Conservation (phyloP, 1,140 invertebrate species). For the Planococcus citri region DNA sequence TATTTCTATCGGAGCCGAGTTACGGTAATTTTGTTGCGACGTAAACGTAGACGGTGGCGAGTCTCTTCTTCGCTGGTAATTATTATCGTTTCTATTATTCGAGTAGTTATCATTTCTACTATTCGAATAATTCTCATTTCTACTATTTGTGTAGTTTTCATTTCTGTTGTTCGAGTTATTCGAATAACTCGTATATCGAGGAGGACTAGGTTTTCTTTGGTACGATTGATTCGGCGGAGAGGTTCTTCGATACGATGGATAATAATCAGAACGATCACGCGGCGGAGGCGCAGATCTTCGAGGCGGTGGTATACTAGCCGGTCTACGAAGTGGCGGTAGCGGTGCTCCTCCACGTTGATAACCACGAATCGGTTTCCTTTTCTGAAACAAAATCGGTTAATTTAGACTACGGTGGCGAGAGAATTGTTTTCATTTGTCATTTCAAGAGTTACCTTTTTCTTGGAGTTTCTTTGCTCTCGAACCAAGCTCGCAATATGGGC, state of each 20-base stretch:
- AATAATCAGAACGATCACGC: too few relatives aligned
- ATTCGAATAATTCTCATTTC: too few relatives aligned
- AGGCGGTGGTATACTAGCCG: background rate
- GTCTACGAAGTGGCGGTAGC: background rate
- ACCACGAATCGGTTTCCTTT: background rate
- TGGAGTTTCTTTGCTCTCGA: background rate
- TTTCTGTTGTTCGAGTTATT: too few relatives aligned
- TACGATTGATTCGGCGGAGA: too few relatives aligned
- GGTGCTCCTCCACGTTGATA: background rate
- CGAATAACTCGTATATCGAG: too few relatives aligned
- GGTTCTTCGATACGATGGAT: too few relatives aligned
- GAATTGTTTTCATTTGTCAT: too few relatives aligned
- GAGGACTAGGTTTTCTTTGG: too few relatives aligned
- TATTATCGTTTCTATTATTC: too few relatives aligned
- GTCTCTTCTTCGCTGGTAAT: background rate
- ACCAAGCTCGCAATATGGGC: background rate
- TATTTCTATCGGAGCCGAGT: background rate
- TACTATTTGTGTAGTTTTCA: too few relatives aligned
- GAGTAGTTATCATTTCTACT: too few relatives aligned
- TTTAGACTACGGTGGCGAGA: background rate
- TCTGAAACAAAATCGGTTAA: background rate
- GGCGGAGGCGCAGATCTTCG: background rate
- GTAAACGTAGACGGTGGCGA: background rate
- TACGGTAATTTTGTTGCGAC: too few relatives aligned
- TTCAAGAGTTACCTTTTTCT: background rate